These are phyloP conservation scores for Caretta caretta DNA, from an alignment of 2,113 vertebrate species.

Conservation along the genomic window DNA sequence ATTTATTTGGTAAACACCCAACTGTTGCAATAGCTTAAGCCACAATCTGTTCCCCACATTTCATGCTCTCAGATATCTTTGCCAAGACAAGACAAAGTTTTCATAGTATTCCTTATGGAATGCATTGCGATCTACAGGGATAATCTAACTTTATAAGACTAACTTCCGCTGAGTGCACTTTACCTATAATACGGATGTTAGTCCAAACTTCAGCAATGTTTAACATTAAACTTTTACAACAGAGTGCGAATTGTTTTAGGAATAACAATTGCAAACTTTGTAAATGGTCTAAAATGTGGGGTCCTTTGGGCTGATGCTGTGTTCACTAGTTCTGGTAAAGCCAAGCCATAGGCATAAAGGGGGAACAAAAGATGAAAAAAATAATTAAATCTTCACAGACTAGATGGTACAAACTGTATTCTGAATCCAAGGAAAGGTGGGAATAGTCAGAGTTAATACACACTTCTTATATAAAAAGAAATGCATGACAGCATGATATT, in stretches of 20 bases:
- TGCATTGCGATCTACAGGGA: not conserved
- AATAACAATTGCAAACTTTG: not conserved
- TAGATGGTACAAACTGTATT: fast-evolving
- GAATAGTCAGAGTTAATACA: not conserved
- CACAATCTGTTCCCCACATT: not conserved
- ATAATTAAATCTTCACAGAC: fast-evolving
- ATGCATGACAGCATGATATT: not conserved
- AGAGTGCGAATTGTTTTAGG: not conserved
- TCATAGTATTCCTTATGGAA: not conserved
- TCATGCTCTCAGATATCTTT: not conserved
- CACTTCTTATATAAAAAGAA: not conserved
- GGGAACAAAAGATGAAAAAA: fast-evolving
- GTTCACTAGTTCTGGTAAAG: fast-evolving
- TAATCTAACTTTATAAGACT: too few species aligned
- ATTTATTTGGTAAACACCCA: not conserved
- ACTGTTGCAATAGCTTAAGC: not conserved
- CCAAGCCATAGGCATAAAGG: not conserved
- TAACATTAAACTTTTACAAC: not conserved
- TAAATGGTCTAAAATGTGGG: not conserved
- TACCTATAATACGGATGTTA: not conserved
- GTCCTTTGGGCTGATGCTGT: not conserved
- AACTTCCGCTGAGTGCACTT: not conserved
- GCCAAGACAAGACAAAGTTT: not conserved
- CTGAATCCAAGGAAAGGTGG: fast-evolving
- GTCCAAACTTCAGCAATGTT: not conserved